Percentiles rank a stretch among this genome's conserved stretches.
These are phyloP conservation scores for Aethes cnicana DNA, from an alignment of 2,888 invertebrate genomes.

Conservation along the genomic window DNA sequence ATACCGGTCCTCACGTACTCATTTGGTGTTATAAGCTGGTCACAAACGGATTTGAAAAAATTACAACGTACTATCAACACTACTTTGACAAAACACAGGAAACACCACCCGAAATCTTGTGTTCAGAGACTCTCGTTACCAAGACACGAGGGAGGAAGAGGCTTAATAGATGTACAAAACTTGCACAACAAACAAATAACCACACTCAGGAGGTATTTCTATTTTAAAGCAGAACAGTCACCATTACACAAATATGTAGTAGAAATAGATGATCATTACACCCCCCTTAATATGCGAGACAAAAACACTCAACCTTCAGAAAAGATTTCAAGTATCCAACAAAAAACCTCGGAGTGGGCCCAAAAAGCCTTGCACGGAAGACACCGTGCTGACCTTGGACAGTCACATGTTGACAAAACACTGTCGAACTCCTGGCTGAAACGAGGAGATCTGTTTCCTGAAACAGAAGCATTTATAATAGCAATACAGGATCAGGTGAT, in stretches of 20 bases:
- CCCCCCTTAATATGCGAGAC: too few relatives aligned
- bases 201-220: constrained; percentile 29
- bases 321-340: constrained; percentile 18
- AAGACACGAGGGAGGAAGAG: constrained; percentile 32
- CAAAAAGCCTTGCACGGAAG: neutral
- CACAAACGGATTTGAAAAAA: constrained; percentile 29
- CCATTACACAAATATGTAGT: constrained; percentile 14
- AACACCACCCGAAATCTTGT: constrained; percentile 35
- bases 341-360: constrained; percentile 4
- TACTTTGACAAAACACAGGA: constrained; percentile 28
- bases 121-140: constrained; percentile 31
- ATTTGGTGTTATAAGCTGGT: too few relatives aligned
- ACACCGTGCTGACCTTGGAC: neutral
- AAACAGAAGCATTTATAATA: neutral
- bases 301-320: too few relatives aligned
- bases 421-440: neutral
- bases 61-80: constrained; percentile 33
- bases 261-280: too few relatives aligned
- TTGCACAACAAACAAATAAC: constrained; percentile 34
- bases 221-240: constrained; percentile 4
- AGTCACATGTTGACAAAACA: neutral
- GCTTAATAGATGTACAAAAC: constrained; percentile 34
- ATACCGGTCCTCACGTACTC: constrained; percentile 36
- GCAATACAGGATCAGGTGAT: neutral
- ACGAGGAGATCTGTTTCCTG: neutral